Evolutionary conservation across 2,888 invertebrate species (phyloP), one percentile per base, ranked within the genome.

Genomic region (Andrena minutula): DNA sequence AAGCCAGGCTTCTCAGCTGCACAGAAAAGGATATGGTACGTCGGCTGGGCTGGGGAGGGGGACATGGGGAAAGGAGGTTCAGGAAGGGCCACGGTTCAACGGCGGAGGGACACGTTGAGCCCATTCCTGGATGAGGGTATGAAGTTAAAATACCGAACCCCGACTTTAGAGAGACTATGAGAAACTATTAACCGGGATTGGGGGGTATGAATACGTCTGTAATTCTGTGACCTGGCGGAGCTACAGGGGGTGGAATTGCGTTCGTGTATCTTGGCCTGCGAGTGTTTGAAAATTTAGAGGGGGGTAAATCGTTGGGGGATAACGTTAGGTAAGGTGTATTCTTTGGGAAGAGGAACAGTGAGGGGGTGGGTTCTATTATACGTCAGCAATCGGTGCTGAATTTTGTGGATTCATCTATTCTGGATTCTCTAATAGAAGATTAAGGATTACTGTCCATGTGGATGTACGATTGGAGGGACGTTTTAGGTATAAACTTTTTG

Each of bases 121-220:
- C 71, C 78, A 79, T 79, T 68, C 49, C 79, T 86, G 85, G 86
- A 89, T 87, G 89, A 90, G 88, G 83, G 88, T 88, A 88, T 89
- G 86, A 87, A 91, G 89, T 90, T 90, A 90, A 92, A 92, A 92
- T 92, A 91, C 90, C 88, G 83, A 86, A 73, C 61, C 65, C 80
- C 66, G 74, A 71, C 47, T 53, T 72, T 69, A 77, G 53, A 53
- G 79, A 85, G 88, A 87, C 89, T 53, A 28, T 56, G 74, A 79
- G 85, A 88, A 90, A 92, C 91, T 91, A 90, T 92, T 91, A 92
- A 90, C 90, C 84, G 89, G 89, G 89, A 91, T 91, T 90, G 89
- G 89, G 88, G 88, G 87, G 73, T 76, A 60, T 41, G 58, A 8
- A 20, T 47, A 8, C 4, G 64, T 51, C 58, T 23, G 47, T 66